Base-by-base conservation (phyloP, 2,888 invertebrate species). In the Noctua fimbriata region DNA sequence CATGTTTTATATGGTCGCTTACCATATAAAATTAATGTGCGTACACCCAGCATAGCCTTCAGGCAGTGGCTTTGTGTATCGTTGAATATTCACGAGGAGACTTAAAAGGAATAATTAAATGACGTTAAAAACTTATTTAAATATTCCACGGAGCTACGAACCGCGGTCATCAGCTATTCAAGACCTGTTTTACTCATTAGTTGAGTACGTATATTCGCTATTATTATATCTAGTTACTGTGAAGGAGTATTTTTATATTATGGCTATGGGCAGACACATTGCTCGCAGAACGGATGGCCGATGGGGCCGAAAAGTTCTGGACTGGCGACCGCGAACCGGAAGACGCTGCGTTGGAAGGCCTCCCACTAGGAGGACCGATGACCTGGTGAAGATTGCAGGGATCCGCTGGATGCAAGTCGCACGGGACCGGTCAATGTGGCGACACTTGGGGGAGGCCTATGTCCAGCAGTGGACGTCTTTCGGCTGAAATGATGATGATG, bases 81-180 rank as follows among this genome's bases (percentile, higher is more conserved):
- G 92, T 93, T 95, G 94, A 95, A 96, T 95, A 96, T 96, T 95
- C 95, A 95, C 88, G 87, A 93, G 92, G 86, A 86, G 92, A 91
- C 93, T 94, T 93, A 92, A 93, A 91, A 93, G 91, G 95, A 94
- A 94, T 95, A 95, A 95, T 96, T 94, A 95, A 96, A 95, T 93
- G 93, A 93, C 91, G 94, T 93, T 95, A 94, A 94, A 94, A 95
- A 95, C 93, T 94, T 95, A 94, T 94, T 96, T 95, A 94, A 92
- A 94, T 94, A 96, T 96, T 96, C 96, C 85, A 89, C 84, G 81
- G 89, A 89, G 92, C 92, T 87, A 87, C 88, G 92, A 92, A 91
- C 91, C 87, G 90, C 82, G 87, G 91, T 90, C 93, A 95, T 96
- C 93, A 94, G 93, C 89, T 94, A 96, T 96, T 96, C 96, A 93